Conservation (phyloP, 2,888 invertebrate species). For the Drosophila hamatofila region DNA sequence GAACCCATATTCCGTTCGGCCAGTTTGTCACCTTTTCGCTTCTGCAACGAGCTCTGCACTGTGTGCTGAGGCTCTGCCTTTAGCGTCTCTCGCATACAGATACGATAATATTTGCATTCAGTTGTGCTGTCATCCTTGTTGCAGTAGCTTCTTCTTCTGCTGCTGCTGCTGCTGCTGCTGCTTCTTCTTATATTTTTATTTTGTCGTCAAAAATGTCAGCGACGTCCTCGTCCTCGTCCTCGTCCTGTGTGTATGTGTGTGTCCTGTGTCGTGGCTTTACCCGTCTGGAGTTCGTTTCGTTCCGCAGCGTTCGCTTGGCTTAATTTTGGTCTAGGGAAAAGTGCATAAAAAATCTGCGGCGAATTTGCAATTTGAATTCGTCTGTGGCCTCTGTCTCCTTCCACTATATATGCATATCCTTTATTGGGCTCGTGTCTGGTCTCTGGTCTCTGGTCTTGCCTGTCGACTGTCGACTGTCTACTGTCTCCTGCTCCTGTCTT, state of each 20-base stretch:
- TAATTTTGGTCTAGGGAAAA: slow-evolving; percentile 78
- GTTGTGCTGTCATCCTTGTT: slow-evolving; percentile 61
- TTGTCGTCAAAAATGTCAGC: slow-evolving; percentile 77
- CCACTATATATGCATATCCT: slow-evolving; percentile 46
- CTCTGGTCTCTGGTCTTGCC: slow-evolving; percentile 31
- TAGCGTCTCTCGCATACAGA: slow-evolving; percentile 50
- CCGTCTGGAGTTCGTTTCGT: slow-evolving; percentile 73
- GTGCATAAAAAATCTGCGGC: slow-evolving; percentile 81
- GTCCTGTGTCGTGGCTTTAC: slow-evolving; percentile 21
- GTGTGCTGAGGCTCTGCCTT: slow-evolving; percentile 10
- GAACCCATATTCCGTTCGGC: slow-evolving; percentile 27
- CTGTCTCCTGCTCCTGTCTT: slow-evolving; percentile 1
- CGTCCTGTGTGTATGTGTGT: neutral
- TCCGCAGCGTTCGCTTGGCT: slow-evolving; percentile 71
- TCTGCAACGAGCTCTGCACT: slow-evolving; percentile 54
- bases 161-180: slow-evolving; percentile 30
- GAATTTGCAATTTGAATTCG: slow-evolving; percentile 79
- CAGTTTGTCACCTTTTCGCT: slow-evolving; percentile 78
- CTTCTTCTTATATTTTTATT: slow-evolving; percentile 53
- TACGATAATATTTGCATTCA: slow-evolving; percentile 80
- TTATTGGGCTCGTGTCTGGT: slow-evolving; percentile 57
- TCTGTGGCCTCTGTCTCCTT: slow-evolving; percentile 37
- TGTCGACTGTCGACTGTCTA: slow-evolving; percentile 4
- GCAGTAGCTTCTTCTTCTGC: slow-evolving; percentile 49
- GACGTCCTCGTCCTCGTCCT: slow-evolving; percentile 22